Conservation (phyloP, 2,888 invertebrate species). For the Cephus rjabovi region DNA sequence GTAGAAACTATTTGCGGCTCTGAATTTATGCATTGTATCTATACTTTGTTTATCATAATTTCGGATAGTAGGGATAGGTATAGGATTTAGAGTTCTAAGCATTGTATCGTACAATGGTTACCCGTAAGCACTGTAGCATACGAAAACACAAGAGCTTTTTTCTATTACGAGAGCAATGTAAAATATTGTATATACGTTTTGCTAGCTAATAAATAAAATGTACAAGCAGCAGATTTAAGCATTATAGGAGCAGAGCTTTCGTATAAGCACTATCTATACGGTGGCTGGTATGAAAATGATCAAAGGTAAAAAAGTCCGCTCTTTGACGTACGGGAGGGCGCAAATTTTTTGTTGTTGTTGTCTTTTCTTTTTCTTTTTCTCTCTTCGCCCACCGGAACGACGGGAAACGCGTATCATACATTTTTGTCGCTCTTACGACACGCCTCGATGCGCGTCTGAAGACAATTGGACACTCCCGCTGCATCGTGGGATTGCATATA, state of each 20-base stretch:
- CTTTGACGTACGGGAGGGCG: not conserved
- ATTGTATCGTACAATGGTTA: too few relatives aligned
- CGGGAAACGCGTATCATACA: not conserved
- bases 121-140: too few relatives aligned
- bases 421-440: not conserved
- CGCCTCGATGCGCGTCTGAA: too few relatives aligned
- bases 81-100: too few relatives aligned
- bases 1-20: too few relatives aligned
- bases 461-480: not conserved
- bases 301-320: conserved; percentile 20
- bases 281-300: conserved; percentile 26
- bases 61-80: too few relatives aligned
- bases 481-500: not conserved
- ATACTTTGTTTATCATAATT: too few relatives aligned
- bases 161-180: too few relatives aligned
- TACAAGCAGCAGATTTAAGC: not conserved
- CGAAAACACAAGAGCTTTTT: too few relatives aligned
- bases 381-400: not conserved
- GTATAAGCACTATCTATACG: conserved; percentile 32
- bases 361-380: not conserved
- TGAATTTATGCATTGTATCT: too few relatives aligned
- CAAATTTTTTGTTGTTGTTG: not conserved
- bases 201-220: not conserved
- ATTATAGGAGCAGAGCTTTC: conserved; percentile 22
- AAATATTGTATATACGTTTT: not conserved